Conservation (phyloP, 2,888 invertebrate genomes). For the Tanypteryx hageni region DNA sequence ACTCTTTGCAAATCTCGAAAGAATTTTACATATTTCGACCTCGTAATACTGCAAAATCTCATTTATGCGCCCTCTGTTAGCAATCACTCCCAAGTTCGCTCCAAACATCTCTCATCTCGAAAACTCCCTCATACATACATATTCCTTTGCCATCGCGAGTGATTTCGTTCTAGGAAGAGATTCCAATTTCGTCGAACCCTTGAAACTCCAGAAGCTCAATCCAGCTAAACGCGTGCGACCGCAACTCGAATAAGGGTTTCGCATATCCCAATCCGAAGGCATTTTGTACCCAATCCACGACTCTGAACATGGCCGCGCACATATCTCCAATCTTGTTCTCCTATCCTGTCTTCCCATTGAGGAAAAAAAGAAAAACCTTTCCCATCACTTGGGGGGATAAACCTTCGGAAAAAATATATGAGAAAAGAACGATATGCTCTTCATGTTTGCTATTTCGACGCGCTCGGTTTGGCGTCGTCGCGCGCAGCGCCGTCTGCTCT, state of each 20-base stretch:
- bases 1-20: too few species aligned
- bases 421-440: slow-evolving; percentile 33
- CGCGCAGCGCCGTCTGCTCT: background rate
- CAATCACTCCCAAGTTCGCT: too few species aligned
- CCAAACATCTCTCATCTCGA: too few species aligned
- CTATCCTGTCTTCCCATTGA: background rate
- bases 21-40: too few species aligned
- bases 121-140: too few species aligned
- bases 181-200: background rate
- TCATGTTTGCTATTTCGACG: background rate
- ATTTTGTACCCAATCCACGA: background rate
- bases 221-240: background rate
- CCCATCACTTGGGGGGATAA: background rate
- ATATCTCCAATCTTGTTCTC: background rate
- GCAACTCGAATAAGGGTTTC: background rate
- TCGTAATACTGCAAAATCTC: too few species aligned
- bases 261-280: background rate
- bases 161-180: background rate
- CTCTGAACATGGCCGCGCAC: background rate
- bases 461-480: background rate
- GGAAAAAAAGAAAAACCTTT: background rate
- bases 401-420: background rate
- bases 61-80: too few species aligned
- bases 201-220: background rate
- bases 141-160: too few species aligned